Conservation (phyloP, 2,797 vertebrate genomes). For the Falco berigora region DNA sequence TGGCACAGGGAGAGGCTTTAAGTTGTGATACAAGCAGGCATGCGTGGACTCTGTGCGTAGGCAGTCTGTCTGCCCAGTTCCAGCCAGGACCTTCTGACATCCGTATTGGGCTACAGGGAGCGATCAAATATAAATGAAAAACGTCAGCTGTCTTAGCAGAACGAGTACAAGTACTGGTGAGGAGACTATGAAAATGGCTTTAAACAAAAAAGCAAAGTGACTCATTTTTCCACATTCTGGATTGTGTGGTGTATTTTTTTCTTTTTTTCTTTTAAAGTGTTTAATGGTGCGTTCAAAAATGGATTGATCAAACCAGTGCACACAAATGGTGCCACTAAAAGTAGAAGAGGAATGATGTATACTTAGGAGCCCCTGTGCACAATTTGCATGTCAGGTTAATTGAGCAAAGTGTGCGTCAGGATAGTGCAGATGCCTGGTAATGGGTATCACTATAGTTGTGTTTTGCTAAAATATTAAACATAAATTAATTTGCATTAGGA, state of each 20-base stretch:
- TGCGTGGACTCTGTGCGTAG: fast-evolving
- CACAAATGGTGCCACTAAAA: neutral
- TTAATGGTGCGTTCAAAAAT: neutral
- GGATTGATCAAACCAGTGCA: neutral
- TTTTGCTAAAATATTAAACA: neutral
- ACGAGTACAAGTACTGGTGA: neutral
- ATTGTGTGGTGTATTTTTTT: neutral
- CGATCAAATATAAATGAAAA: neutral
- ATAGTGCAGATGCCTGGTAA: neutral
- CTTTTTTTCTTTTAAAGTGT: neutral
- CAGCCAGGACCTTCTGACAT: neutral
- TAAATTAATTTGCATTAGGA: neutral
- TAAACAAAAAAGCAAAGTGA: neutral
- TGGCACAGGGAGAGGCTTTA: neutral
- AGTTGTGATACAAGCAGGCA: neutral
- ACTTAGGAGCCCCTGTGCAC: fast-evolving
- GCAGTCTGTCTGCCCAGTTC: neutral
- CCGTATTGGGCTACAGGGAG: neutral
- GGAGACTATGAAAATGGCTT: neutral
- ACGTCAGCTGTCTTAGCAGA: neutral
- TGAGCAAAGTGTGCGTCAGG: neutral
- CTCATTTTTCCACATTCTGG: neutral
- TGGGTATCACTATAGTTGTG: neutral
- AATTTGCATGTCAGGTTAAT: neutral
- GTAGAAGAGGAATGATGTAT: neutral